Percentiles rank a stretch among this genome's conserved stretches.
These are phyloP conservation scores for Cromileptes altivelis DNA, from an alignment of 2,113 vertebrate species.

Conservation along the genomic window DNA sequence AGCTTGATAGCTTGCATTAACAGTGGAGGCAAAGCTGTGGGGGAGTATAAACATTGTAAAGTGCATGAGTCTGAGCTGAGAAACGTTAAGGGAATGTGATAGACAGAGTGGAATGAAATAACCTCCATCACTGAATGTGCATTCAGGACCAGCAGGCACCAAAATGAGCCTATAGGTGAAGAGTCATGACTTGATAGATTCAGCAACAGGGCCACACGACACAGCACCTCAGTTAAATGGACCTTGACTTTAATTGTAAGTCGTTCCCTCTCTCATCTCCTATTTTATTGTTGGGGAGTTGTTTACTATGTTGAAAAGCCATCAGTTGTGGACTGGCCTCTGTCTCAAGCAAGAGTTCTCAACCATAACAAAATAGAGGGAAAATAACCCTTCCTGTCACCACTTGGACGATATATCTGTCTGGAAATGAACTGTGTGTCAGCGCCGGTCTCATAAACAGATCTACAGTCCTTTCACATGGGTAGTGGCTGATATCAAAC, in stretches of 20 bases:
- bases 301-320: constrained; percentile 64
- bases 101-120: constrained; percentile 42
- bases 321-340: constrained; percentile 49
- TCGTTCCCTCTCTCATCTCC: constrained; percentile 59
- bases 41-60: constrained; percentile 40
- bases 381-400: constrained; percentile 51
- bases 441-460: constrained; percentile 13
- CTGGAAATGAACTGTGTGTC: constrained; percentile 59
- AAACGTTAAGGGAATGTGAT: constrained; percentile 37
- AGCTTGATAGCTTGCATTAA: constrained; percentile 56
- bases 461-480: constrained; percentile 1
- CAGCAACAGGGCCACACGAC: background rate
- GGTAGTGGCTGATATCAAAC: background rate
- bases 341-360: constrained; percentile 40
- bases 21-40: constrained; percentile 28
- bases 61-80: constrained; percentile 26
- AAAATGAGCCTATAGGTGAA: constrained; percentile 45
- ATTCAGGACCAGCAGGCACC: constrained; percentile 16
- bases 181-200: constrained; percentile 44
- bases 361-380: constrained; percentile 50
- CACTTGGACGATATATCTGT: constrained; percentile 28
- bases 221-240: constrained; percentile 62
- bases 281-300: constrained; percentile 67
- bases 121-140: constrained; percentile 40
- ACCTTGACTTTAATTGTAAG: constrained; percentile 74